Evolutionary conservation across 2,888 invertebrate genomes (phyloP).

Genomic region (Eledona agricola): DNA sequence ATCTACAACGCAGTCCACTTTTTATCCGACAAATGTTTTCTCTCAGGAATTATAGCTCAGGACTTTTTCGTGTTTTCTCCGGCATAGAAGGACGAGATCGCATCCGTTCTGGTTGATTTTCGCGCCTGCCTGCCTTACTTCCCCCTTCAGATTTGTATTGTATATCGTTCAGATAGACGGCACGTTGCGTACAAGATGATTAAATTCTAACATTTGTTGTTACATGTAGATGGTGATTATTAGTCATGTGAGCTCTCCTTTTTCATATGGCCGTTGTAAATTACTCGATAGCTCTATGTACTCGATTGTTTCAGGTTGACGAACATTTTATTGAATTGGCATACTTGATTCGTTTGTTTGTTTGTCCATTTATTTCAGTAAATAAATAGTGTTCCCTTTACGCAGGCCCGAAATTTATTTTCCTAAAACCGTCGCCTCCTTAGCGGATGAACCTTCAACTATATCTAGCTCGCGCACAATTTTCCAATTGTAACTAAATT

Average conservation of each 20-base stretch:
- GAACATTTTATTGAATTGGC: slow-evolving; percentile 51
- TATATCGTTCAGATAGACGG: slow-evolving; percentile 14
- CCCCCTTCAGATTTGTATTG: background rate
- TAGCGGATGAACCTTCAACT: slow-evolving; percentile 26
- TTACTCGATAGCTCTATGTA: slow-evolving; percentile 41
- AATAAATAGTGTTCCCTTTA: slow-evolving; percentile 65
- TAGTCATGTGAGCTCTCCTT: slow-evolving; percentile 39
- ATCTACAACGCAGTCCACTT: slow-evolving; percentile 45
- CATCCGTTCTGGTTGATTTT: slow-evolving; percentile 15
- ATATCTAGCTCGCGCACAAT: slow-evolving; percentile 25
- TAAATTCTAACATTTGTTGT: slow-evolving; percentile 46
- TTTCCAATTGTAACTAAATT: slow-evolving; percentile 55
- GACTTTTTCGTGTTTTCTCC: slow-evolving; percentile 43
- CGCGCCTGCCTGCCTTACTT: slow-evolving; percentile 20
- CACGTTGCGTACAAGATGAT: slow-evolving; percentile 33
- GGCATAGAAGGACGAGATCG: slow-evolving; percentile 8
- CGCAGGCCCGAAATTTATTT: slow-evolving; percentile 5
- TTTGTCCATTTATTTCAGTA: slow-evolving; percentile 61
- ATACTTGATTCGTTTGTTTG: slow-evolving; percentile 57
- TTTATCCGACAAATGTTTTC: slow-evolving; percentile 50
- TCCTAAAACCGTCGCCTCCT: slow-evolving; percentile 1
- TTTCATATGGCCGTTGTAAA: slow-evolving; percentile 41
- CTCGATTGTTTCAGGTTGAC: slow-evolving; percentile 18
- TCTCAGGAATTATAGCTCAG: slow-evolving; percentile 64
- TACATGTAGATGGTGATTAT: slow-evolving; percentile 49